These are phyloP conservation scores for Alfaro cultratus DNA, from an alignment of 2,797 vertebrate genomes.

Conservation along the genomic window DNA sequence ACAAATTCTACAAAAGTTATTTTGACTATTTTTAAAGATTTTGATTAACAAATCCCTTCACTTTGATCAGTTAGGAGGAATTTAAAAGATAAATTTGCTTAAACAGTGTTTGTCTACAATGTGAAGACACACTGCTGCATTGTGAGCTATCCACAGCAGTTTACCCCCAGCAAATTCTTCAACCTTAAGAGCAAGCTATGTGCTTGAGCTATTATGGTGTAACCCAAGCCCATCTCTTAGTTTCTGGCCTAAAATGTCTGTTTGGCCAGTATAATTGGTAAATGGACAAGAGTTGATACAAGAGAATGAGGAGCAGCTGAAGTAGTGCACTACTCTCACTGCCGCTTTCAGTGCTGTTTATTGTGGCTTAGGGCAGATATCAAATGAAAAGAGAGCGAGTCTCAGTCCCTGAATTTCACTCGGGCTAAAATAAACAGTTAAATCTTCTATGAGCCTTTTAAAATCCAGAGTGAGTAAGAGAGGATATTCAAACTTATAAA, in stretches of 20 bases:
- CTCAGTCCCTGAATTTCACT: conserved; percentile 35
- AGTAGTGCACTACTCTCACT: conserved; percentile 44
- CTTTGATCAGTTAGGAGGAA: not conserved
- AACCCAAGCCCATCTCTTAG: conserved; percentile 52
- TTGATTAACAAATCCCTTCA: not conserved
- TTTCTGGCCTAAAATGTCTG: conserved; percentile 58
- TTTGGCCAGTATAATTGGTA: conserved; percentile 75
- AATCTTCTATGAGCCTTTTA: conserved; percentile 49
- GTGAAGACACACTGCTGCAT: not conserved
- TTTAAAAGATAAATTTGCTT: not conserved
- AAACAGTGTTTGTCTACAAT: not conserved
- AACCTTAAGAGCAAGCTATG: conserved; percentile 15
- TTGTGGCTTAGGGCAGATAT: conserved; percentile 58
- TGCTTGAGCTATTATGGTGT: conserved; percentile 47
- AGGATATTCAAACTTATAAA: conserved; percentile 40
- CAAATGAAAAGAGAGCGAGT: conserved; percentile 48
- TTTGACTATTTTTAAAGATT: not conserved
- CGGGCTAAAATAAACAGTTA: conserved; percentile 54
- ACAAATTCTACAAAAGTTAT: not conserved
- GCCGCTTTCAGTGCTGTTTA: conserved; percentile 69
- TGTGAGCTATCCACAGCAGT: conserved; percentile 13
- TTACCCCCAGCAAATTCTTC: conserved; percentile 1
- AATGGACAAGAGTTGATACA: conserved; percentile 74
- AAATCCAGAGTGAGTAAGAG: conserved; percentile 28
- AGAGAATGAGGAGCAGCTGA: conserved; percentile 76